These are phyloP conservation scores for Mythimna pallens DNA, from an alignment of 2,888 invertebrate genomes.

Conservation along the genomic window DNA sequence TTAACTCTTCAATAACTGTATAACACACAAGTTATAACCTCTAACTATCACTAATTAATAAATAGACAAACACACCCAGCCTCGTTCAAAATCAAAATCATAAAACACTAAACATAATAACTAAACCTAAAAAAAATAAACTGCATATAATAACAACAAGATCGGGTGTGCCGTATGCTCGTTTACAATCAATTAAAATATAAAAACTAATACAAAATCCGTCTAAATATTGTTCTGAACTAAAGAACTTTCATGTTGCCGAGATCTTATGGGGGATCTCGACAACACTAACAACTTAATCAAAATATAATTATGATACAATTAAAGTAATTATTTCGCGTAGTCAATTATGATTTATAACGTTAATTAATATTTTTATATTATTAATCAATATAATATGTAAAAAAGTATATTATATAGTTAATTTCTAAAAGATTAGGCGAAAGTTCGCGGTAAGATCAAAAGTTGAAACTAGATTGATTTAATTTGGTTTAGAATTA, in stretches of 20 bases:
- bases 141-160: conserved; percentile 45
- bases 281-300: conserved; percentile 76
- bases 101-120: conserved; percentile 25
- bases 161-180: conserved; percentile 59
- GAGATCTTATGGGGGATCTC: conserved; percentile 18
- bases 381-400: conserved; percentile 65
- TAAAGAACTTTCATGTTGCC: conserved; percentile 60
- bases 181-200: conserved; percentile 59
- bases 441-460: conserved; percentile 78
- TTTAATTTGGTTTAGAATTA: conserved; percentile 35
- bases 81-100: conserved; percentile 29
- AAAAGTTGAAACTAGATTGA: conserved; percentile 64
- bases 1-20: conserved; percentile 47
- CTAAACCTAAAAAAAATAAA: conserved; percentile 42
- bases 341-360: conserved; percentile 74
- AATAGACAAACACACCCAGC: conserved; percentile 37
- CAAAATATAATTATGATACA: conserved; percentile 73
- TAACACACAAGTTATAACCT: conserved; percentile 32
- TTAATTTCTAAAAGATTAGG: conserved; percentile 78
- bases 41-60: conserved; percentile 49
- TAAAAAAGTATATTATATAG: conserved; percentile 67
- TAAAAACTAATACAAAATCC: conserved; percentile 47
- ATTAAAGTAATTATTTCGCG: conserved; percentile 73
- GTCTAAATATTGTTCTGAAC: conserved; percentile 26
- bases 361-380: conserved; percentile 80